A percentile compares a stretch with the other conserved stretches of the same genome.
These are phyloP conservation scores for Strongylocentrotus purpuratus DNA, from an alignment of 35 echinoderm and acorn worm genomes.

Conservation along the genomic window DNA sequence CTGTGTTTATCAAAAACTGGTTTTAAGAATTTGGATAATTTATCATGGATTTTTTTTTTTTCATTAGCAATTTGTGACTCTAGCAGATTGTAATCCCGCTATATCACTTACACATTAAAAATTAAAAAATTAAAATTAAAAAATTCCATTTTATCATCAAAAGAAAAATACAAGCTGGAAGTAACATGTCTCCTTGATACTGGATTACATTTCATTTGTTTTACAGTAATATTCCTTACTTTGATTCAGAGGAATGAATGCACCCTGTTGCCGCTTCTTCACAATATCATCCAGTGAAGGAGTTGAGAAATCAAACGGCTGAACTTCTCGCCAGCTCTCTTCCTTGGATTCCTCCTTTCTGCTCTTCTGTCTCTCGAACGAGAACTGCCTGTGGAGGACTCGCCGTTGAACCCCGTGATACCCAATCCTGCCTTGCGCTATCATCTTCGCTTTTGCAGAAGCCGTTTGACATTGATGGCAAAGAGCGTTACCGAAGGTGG, in stretches of 20 bases:
- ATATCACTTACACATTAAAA: no score
- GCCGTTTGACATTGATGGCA: slow-evolving; percentile 31
- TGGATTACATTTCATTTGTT: background rate
- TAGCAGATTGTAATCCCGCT: no score
- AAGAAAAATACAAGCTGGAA: background rate
- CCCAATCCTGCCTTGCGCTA: background rate
- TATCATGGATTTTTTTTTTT: no score
- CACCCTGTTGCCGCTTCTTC: slow-evolving; percentile 60
- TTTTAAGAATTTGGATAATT: no score
- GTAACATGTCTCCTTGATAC: no score
- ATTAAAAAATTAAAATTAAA: no score
- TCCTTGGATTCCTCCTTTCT: background rate
- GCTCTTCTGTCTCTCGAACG: slow-evolving; percentile 64
- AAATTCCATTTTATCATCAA: background rate
- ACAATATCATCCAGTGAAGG: slow-evolving; percentile 95
- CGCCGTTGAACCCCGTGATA: background rate
- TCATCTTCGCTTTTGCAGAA: background rate
- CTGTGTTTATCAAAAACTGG: no score
- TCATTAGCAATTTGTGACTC: no score
- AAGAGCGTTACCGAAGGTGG: slow-evolving; percentile 63
- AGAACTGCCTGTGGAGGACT: slow-evolving; percentile 66
- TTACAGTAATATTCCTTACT: background rate
- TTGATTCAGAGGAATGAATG: slow-evolving; percentile 57
- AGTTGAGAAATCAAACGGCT: slow-evolving; percentile 86
- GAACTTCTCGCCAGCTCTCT: slow-evolving; percentile 44